Base-by-base conservation (phyloP, 2,113 vertebrate genomes). In the Aythya baeri region DNA sequence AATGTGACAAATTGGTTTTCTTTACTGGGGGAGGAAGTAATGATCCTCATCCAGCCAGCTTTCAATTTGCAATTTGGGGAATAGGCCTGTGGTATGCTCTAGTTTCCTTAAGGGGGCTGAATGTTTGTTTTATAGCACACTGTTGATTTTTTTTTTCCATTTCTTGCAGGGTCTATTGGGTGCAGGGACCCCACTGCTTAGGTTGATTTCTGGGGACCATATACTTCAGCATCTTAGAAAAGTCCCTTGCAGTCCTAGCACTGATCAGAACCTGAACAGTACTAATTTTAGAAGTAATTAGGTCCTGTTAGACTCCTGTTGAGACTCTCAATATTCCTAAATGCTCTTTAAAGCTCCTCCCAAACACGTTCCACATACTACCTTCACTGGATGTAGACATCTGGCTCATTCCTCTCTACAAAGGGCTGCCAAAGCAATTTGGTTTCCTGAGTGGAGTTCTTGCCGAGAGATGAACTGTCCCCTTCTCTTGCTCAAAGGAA, bases 241-340 rank as follows among this genome's bases (percentile, higher is more conserved):
- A 79, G 29, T 44, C 34, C 46, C 32, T 20, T 3, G 5, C 38
- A 88, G 38, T 43, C n/a, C 16, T 66, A 61, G 34, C 17, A 54
- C 20, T 43, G 44, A 34, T 34, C 65, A 44, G 13, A 32, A 17
- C 32, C n/a, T 34, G 25, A 58, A 25, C 21, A 73, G 11, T 15
- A 21, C 27, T 31, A 8, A 55, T 83, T 74, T 74, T 46, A 80
- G n/a, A 70, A 63, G 2, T 3, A 67, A 63, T 71, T 29, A 78
- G 58, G 31, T 7, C 20, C 32, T 0, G 0, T 18, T 36, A 79
- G 25, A 29, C 17, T 75, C 15, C 29, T 11, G 0, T 26, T 11
- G 36, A 83, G 84, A 83, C 31, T 70, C 50, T 46, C 25, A 65
- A 32, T 50, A 67, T 75, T 83, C 54, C 70, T 67, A 57, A 87